Percentiles rank a stretch among this genome's conserved stretches.
Conservation (phyloP, 2,113 vertebrate genomes). For the Ailuropoda melanoleuca region DNA sequence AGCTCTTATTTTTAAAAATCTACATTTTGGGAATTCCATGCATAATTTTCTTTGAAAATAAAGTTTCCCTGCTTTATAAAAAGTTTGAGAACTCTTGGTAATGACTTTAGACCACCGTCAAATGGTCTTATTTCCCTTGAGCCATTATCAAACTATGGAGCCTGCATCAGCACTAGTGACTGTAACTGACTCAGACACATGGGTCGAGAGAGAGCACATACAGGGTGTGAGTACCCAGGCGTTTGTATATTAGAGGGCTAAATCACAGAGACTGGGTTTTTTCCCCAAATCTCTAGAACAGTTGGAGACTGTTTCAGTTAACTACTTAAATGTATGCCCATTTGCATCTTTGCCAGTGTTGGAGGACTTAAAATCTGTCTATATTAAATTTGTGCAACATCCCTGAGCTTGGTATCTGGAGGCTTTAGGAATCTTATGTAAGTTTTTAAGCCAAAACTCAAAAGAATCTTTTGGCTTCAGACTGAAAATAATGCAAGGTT, state of each 20-base stretch:
- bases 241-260: neutral
- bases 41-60: neutral
- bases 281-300: neutral
- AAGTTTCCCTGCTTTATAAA: neutral
- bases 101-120: neutral
- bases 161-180: neutral
- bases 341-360: neutral
- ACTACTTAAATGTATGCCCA: neutral
- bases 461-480: constrained; percentile 35
- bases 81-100: neutral
- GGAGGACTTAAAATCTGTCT: neutral
- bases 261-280: neutral
- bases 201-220: neutral
- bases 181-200: neutral
- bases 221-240: neutral
- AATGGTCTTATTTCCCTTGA: neutral
- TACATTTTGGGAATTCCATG: neutral
- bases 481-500: constrained; percentile 33
- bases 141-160: neutral
- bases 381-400: neutral
- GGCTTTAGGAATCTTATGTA: neutral
- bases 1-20: neutral
- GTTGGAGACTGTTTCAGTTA: neutral
- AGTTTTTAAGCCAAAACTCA: constrained; percentile 15
- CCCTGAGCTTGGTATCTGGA: neutral